Evolutionary conservation across 2,113 vertebrate genomes (phyloP).

Genomic region (Mesembrinibis cayennensis): DNA sequence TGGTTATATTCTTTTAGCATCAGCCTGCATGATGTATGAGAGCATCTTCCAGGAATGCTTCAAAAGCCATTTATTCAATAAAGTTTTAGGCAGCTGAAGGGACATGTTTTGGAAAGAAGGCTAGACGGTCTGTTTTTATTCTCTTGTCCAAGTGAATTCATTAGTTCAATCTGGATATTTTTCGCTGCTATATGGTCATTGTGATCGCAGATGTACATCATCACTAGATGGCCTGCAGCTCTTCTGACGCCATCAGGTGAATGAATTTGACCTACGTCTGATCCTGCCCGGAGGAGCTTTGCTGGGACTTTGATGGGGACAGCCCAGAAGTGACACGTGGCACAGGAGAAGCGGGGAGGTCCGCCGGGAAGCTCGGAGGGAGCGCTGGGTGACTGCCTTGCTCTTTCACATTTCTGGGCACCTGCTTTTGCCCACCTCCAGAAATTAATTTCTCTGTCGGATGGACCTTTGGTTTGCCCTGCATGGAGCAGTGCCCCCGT

Average conservation of each 20-base stretch:
- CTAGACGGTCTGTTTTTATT: neutral
- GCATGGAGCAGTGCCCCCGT: neutral
- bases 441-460: rapidly evolving
- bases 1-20: neutral
- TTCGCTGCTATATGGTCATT: neutral
- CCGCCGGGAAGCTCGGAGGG: neutral
- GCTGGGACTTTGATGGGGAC: neutral
- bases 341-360: neutral
- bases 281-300: neutral
- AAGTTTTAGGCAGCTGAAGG: neutral
- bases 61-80: neutral
- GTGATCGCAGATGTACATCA: neutral
- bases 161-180: neutral
- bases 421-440: neutral
- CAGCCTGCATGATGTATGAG: neutral
- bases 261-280: neutral
- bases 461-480: neutral
- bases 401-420: neutral
- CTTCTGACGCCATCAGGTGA: neutral
- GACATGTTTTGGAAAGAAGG: neutral
- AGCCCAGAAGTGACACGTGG: neutral
- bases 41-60: neutral
- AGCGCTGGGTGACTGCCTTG: neutral
- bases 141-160: neutral
- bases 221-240: neutral